Evolutionary conservation across 2,113 vertebrate genomes (phyloP).

Genomic region (Kryptolebias marmoratus): DNA sequence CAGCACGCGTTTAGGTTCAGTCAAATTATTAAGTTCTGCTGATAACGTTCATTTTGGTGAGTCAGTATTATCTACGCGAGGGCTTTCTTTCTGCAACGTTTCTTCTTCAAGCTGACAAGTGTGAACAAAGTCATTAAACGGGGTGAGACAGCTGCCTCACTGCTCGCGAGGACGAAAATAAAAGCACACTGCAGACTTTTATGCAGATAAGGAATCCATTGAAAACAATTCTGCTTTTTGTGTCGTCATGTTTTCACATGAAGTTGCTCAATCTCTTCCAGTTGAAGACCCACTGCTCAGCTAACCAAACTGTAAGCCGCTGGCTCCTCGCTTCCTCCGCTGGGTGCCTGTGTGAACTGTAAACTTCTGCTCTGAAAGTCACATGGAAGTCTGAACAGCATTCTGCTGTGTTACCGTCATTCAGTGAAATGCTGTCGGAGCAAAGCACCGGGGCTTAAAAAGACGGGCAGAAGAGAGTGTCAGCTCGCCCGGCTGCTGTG

Average conservation of each 20-base stretch:
- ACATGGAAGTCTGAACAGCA: no score
- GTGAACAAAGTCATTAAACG: slow-evolving; percentile 6
- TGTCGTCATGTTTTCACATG: not conserved
- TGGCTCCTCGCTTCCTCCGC: no score
- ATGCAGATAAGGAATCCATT: not conserved
- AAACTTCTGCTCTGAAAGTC: no score
- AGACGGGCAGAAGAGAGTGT: no score
- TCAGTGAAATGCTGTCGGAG: no score
- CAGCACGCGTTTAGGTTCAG: slow-evolving; percentile 7
- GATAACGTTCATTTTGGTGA: slow-evolving; percentile 24
- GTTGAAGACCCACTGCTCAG: not conserved
- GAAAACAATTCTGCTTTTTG: not conserved
- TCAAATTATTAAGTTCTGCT: slow-evolving; percentile 15
- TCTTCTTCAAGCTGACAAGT: slow-evolving; percentile 24
- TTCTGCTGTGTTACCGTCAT: no score
- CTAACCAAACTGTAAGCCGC: not conserved
- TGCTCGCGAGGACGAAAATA: not conserved
- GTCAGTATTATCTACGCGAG: slow-evolving; percentile 20
- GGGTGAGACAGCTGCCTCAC: slow-evolving; percentile 1
- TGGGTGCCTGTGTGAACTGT: no score
- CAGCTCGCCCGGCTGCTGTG: no score
- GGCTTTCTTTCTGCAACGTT: slow-evolving; percentile 26
- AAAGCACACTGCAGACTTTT: not conserved
- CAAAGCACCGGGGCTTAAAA: no score
- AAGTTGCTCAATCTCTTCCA: not conserved